Base-by-base conservation (phyloP, 2,113 vertebrate species). In the Alligator mississippiensis region DNA sequence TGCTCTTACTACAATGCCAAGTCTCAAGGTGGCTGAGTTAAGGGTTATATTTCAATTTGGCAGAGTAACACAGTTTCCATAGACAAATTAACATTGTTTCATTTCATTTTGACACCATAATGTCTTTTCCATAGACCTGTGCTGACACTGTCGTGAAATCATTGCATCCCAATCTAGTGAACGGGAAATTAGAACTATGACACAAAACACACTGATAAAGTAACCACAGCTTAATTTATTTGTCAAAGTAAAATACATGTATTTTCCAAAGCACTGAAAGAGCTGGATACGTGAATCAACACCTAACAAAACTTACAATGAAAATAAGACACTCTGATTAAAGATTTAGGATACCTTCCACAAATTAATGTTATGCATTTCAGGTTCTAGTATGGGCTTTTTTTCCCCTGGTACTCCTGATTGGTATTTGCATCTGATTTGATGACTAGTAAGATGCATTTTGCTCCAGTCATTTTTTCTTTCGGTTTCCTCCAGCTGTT, bases 121-220 rank as follows among this genome's bases (percentile, higher is more conserved):
- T 96, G 93, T 97, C 93, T 97, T 98, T 97, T 97, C 97, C 95
- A 95, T 92, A 97, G 94, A 97, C 97, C 95, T 78, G 85, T 86
- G 79, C 95, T 97, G 97, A 96, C 97, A 96, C 55, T 82, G 88
- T 94, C 92, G 4, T 95, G 96, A 96, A 96, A 97, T 96, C 95
- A 89, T 28, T 85, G 96, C 95, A 64, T 95, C 96, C 96, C 90
- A 91, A 89, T 96, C 97, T 90, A 92, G 90, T 9, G 85, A 96
- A 94, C 63, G 72, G 94, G 94, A 96, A 96, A 90, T 95, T 88
- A 74, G 95, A 82, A 60, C 70, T 13, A 2, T 90, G 92, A 87
- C 94, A 96, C 70, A 93, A 95, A 97, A 96, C 96, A 96, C 54
- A 75, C 90, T 57, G 61, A 87, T 88, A 94, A 96, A 91, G 87